A percentile compares a stretch with the other conserved stretches of the same genome.
Conservation (phyloP, 1,140 invertebrate species). For the Drosophila auraria region DNA sequence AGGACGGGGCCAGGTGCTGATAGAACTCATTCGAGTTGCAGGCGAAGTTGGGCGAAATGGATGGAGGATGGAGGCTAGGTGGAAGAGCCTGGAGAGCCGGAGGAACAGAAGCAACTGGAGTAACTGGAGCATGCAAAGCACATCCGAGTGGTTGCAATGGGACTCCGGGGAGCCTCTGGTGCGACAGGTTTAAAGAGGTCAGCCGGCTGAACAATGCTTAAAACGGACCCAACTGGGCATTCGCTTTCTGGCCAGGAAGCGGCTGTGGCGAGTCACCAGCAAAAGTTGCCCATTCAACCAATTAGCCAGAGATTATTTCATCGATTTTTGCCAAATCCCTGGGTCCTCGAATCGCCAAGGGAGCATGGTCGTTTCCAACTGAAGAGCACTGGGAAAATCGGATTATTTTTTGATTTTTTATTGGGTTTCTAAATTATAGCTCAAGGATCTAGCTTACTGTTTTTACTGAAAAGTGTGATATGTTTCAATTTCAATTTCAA, state of each 20-base stretch:
- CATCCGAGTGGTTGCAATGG: slow-evolving; percentile 71
- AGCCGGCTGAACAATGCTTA: slow-evolving; percentile 50
- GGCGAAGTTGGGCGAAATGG: slow-evolving; percentile 37
- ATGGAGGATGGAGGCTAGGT: slow-evolving; percentile 1
- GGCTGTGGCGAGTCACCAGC: slow-evolving; percentile 20
- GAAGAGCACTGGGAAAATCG: slow-evolving; percentile 1
- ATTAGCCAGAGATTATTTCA: slow-evolving; percentile 59
- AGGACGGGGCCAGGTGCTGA: slow-evolving; percentile 46
- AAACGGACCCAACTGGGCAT: slow-evolving; percentile 55
- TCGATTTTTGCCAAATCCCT: slow-evolving; percentile 41
- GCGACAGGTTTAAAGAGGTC: slow-evolving; percentile 59
- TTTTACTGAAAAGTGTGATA: too few species aligned
- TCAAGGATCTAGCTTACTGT: background rate
- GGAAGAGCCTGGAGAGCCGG: slow-evolving; percentile 5
- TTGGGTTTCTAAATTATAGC: background rate
- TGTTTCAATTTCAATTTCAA: too few species aligned
- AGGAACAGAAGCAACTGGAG: slow-evolving; percentile 33
- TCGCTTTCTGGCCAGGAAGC: slow-evolving; percentile 30
- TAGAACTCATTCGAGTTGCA: slow-evolving; percentile 56
- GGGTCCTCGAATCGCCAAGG: slow-evolving; percentile 1
- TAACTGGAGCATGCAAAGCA: slow-evolving; percentile 78
- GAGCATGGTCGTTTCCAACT: background rate
- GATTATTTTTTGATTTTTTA: background rate
- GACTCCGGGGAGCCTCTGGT: slow-evolving; percentile 39
- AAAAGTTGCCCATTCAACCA: slow-evolving; percentile 54